phyloP scores from a whole-genome alignment of 1,140 invertebrate genomes.

The Heliconius himera region DNA sequence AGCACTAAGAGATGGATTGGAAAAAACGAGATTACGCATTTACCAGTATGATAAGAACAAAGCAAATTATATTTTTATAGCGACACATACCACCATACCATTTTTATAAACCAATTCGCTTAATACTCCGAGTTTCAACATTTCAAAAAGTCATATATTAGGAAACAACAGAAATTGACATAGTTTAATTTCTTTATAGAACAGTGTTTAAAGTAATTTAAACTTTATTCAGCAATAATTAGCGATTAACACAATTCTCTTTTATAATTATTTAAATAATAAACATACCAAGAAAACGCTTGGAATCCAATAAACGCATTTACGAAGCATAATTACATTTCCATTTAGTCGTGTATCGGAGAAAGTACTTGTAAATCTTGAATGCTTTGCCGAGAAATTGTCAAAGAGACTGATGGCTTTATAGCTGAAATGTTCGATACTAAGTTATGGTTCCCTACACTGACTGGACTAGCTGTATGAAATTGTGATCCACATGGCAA shows the following conservation, averaged over 20 bases:
- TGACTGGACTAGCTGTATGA: neutral
- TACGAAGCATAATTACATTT: constrained; percentile 33
- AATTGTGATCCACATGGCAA: neutral
- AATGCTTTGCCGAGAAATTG: constrained; percentile 43
- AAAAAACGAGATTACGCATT: too few species aligned
- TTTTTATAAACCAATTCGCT: too few species aligned
- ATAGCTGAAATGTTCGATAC: constrained; percentile 20
- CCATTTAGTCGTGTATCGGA: constrained; percentile 52
- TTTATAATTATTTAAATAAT: neutral
- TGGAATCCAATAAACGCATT: constrained; percentile 50
- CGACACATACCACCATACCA: too few species aligned
- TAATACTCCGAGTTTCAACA: too few species aligned
- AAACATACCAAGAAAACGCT: neutral
- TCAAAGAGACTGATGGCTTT: constrained; percentile 29
- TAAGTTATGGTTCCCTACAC: neutral
- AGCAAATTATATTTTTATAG: too few species aligned
- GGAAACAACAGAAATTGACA: too few species aligned
- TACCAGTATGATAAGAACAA: too few species aligned
- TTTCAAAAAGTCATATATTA: too few species aligned
- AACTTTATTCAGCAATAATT: neutral
- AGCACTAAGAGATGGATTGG: too few species aligned
- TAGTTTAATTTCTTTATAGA: too few species aligned
- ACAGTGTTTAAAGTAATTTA: neutral
- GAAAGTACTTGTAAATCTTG: constrained; percentile 49
- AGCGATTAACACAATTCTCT: neutral